Base-by-base conservation (phyloP, 2,113 vertebrate genomes). In the Tympanuchus pallidicinctus region DNA sequence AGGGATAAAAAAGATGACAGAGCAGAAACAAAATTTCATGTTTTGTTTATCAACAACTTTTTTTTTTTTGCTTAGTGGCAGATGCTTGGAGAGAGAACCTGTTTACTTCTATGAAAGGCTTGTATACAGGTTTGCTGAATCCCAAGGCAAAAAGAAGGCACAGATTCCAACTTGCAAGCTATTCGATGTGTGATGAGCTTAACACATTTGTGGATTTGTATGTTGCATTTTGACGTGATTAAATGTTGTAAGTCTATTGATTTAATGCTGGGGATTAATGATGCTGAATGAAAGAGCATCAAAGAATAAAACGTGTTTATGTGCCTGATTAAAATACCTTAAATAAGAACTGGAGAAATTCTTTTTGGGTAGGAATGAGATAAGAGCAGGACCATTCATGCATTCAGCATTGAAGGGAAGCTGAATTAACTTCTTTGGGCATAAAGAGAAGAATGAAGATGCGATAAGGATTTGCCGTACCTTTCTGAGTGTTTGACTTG, bases 261-360 rank as follows among this genome's bases (percentile, higher is more conserved):
- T 97, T 97, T 95, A 93, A 90, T 92, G 96, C 92, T 93, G 91
- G 47, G 94, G 91, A 97, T 96, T 96, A 97, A 97, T 96, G 96
- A 96, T 92, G 90, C 95, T 93, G 91, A 94, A 95, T 96, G 92
- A 94, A 94, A 85, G 63, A 94, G 77, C 88, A 90, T 95, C 88
- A 96, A 96, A 90, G 93, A 97, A 94, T 96, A 93, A 94, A 86
- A 94, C 0, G 0, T 88, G 94, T 96, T 96, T 96, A 94, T 91
- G 94, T 94, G 95, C 82, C 89, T 3, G 28, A 96, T 94, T 96
- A 92, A 89, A 96, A 96, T 77, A 87, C 72, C 52, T 81, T 69
- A 30, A 47, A 89, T 86, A 94, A 66, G 76, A 27, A 17, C 30
- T 56, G 34, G 81, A 86, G 63, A 93, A 94, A 66, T 79, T 95